Conservation (phyloP, 2,888 invertebrate species). For the Ichneumoninae sp. region DNA sequence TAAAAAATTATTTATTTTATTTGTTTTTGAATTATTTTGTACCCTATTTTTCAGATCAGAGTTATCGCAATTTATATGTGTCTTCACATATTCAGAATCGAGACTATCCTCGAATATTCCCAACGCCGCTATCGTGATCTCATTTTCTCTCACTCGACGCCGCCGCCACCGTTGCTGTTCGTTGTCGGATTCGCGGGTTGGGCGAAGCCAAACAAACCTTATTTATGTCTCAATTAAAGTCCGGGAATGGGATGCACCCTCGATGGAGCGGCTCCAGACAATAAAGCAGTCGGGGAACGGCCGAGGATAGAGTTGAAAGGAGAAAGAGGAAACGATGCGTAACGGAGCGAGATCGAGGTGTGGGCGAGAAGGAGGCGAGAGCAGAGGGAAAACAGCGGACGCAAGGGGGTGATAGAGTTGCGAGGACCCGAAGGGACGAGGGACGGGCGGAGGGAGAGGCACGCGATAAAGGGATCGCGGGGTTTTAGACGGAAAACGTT, state of each 20-base stretch:
- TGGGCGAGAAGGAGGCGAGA: constrained; percentile 44
- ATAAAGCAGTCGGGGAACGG: constrained; percentile 80
- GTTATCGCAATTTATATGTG: background rate
- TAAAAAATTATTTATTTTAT: background rate
- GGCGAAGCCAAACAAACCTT: constrained; percentile 85
- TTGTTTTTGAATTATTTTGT: background rate
- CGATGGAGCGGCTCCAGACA: constrained; percentile 84
- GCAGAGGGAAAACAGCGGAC: constrained; percentile 34
- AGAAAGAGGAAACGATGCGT: constrained; percentile 51
- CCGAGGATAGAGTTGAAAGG: constrained; percentile 56
- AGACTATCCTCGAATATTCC: constrained; percentile 12
- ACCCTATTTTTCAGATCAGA: background rate
- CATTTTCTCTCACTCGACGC: constrained; percentile 49
- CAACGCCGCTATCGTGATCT: constrained; percentile 42
- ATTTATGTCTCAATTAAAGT: constrained; percentile 85
- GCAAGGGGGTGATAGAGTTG: constrained; percentile 63
- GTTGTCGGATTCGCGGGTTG: constrained; percentile 74
- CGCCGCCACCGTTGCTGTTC: constrained; percentile 17
- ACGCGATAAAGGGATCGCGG: constrained; percentile 76
- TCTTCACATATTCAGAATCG: background rate
- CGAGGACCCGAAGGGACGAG: constrained; percentile 50
- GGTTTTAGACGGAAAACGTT: constrained; percentile 80
- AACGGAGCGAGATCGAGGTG: constrained; percentile 37
- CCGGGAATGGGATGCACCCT: constrained; percentile 84
- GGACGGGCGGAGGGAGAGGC: constrained; percentile 60